Base-by-base conservation (phyloP, 2,888 invertebrate genomes). In the Eupeodes luniger region DNA sequence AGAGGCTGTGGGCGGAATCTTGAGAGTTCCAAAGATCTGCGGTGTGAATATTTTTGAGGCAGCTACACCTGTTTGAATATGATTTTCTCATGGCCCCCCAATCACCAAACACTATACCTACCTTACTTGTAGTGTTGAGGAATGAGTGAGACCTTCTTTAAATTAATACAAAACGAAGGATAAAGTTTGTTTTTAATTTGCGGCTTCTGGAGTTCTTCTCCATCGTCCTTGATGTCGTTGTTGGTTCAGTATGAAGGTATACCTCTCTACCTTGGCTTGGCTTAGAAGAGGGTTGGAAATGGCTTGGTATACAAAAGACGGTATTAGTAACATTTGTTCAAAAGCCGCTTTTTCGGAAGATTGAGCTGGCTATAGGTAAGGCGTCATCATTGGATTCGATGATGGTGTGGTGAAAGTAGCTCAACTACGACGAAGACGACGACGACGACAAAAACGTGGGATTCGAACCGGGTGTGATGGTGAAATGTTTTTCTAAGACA, bases 151-250 rank as follows among this genome's bases (percentile, higher is more conserved):
- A 64, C 69, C 85, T 91, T 90, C 90, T 90, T 90, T 90, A 91
- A 91, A 91, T 91, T 90, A 90, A 91, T 91, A 90, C 90, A 90
- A 90, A 91, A 89, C 90, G 91, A 90, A 89, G 87, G 91, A 91
- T 90, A 90, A 91, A 91, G 90, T 91, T 91, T 91, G 88, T 90
- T 91, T 90, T 90, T 90, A 90, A 91, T 91, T 91, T 91, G 91
- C 85, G 89, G 84, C 88, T 85, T 85, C 70, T 70, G 72, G 81
- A 85, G 85, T 88, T 88, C 74, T 69, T 81, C 76, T 72, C 72
- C 27, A 53, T 61, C 59, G 64, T 62, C 51, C 49, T 62, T 61
- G 79, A 75, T 57, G 69, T 80, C 69, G 40, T 85, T 70, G 64
- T 66, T 66, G 47, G 47, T 49, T 66, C 49, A 66, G 49, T 34